Evolutionary conservation across 2,888 invertebrate genomes (phyloP).

Genomic region (Patella pellucida): DNA sequence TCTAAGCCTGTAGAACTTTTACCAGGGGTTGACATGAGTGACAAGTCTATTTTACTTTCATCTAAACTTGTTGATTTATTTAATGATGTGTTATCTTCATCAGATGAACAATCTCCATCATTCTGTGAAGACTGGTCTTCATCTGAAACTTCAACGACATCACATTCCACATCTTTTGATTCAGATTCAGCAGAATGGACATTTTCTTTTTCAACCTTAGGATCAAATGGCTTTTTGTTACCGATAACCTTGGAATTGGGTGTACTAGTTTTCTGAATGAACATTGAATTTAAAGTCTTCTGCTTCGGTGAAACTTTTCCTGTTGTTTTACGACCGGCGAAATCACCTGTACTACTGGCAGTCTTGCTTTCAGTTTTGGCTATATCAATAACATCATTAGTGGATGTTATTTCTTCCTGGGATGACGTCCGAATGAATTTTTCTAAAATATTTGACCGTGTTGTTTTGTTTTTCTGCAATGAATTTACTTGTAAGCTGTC

Average conservation of each 20-base stretch:
- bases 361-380: constrained; percentile 35
- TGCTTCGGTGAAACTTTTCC: constrained; percentile 14
- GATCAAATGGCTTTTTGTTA: too few relatives aligned
- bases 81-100: constrained; percentile 18
- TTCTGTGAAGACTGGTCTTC: constrained; percentile 12
- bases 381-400: constrained; percentile 51
- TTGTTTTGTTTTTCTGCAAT: constrained; percentile 21
- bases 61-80: background rate
- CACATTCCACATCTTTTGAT: background rate
- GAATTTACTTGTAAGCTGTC: constrained; percentile 34
- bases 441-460: constrained; percentile 40
- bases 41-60: constrained; percentile 8
- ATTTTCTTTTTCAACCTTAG: constrained; percentile 16
- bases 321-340: constrained; percentile 9
- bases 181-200: background rate
- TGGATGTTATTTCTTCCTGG: constrained; percentile 57
- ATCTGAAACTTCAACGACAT: background rate
- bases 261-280: background rate
- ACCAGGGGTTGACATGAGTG: constrained; percentile 7
- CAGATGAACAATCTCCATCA: constrained; percentile 1
- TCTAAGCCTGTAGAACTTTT: constrained; percentile 17
- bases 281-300: background rate
- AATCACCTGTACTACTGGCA: background rate
- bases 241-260: background rate
- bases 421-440: constrained; percentile 45